These are phyloP conservation scores for Eupithecia exiguata DNA, from an alignment of 2,888 invertebrate species.

Conservation along the genomic window DNA sequence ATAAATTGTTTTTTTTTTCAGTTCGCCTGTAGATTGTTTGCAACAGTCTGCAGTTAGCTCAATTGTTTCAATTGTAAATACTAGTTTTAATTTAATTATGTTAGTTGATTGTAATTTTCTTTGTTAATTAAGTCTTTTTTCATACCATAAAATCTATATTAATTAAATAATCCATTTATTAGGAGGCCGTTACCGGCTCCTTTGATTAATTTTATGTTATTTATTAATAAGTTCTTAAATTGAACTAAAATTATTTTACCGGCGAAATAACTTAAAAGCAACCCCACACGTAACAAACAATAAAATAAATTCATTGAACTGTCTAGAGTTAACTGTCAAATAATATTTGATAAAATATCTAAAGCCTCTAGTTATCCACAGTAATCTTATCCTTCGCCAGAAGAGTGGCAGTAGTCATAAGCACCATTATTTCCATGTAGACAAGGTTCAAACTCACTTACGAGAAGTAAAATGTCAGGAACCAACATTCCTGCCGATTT, in stretches of 20 bases:
- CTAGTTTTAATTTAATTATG: too few relatives aligned
- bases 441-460: neutral
- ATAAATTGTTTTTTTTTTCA: too few relatives aligned
- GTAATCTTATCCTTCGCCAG: neutral
- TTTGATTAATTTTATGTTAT: neutral
- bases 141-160: too few relatives aligned
- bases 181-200: neutral
- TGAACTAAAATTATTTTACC: neutral
- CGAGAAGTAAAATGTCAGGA: neutral
- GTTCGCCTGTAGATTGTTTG: too few relatives aligned
- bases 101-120: too few relatives aligned
- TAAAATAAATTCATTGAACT: neutral
- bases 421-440: neutral
- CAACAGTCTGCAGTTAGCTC: too few relatives aligned
- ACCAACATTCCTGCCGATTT: neutral
- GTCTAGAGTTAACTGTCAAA: neutral
- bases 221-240: neutral
- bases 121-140: too few relatives aligned
- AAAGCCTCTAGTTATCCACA: constrained; percentile 14
- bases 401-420: neutral
- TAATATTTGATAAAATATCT: constrained; percentile 22
- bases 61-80: too few relatives aligned
- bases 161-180: neutral
- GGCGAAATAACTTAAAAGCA: neutral
- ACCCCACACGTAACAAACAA: neutral